Percentiles rank a stretch among this genome's conserved stretches.
Evolutionary conservation across 2,113 vertebrate species (phyloP).

Genomic region (Salvelinus namaycush): DNA sequence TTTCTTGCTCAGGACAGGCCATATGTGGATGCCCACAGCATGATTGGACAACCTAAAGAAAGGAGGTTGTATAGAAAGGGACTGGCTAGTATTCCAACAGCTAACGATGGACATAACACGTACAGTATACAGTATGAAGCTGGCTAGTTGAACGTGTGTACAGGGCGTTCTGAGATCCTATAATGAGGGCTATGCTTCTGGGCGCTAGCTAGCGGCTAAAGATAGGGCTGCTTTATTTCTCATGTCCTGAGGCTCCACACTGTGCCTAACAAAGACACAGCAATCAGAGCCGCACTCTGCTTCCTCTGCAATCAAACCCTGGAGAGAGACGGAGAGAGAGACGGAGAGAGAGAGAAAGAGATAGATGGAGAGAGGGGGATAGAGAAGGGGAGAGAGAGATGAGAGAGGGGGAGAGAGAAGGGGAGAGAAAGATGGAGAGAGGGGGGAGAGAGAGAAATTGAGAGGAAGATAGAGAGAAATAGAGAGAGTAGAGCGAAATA

Average conservation of each 20-base stretch:
- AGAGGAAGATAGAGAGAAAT: background rate
- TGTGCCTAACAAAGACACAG: conserved; percentile 29
- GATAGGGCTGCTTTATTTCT: background rate
- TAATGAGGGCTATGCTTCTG: conserved; percentile 16
- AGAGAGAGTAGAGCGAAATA: too few relatives aligned
- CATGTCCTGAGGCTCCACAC: conserved; percentile 5
- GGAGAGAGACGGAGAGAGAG: conserved; percentile 6
- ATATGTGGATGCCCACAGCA: background rate
- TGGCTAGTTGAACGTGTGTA: background rate
- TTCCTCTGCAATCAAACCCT: conserved; percentile 32
- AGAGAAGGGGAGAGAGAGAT: background rate
- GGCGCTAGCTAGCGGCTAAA: conserved; percentile 3
- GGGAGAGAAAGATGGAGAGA: background rate
- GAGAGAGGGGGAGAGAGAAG: background rate
- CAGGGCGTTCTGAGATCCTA: background rate
- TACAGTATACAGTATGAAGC: background rate
- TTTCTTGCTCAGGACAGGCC: background rate
- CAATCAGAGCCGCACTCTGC: conserved; percentile 47
- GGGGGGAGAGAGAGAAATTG: background rate
- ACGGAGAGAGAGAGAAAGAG: background rate
- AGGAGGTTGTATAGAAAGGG: background rate
- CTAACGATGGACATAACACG: background rate
- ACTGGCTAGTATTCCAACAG: background rate
- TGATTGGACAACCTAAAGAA: background rate
- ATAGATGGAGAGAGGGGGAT: background rate